Conservation (phyloP, 2,113 vertebrate genomes). For the Lutjanus erythropterus region DNA sequence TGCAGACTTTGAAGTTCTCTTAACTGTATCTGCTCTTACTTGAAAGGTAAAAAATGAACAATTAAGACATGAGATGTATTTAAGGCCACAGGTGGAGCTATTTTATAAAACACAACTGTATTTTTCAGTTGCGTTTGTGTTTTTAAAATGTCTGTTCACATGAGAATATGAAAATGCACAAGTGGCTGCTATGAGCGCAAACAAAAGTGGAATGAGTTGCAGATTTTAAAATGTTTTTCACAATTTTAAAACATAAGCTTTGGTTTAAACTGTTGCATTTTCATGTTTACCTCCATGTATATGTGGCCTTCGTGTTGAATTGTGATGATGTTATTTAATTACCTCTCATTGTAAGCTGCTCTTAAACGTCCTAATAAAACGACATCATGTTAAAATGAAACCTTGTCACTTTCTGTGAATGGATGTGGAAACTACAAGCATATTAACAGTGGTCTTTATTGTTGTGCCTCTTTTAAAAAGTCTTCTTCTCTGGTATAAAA, state of each 20-base stretch:
- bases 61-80: background rate
- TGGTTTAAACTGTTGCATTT: background rate
- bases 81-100: background rate
- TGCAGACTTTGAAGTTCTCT: slow-evolving; percentile 17
- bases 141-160: background rate
- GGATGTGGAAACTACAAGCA: no score
- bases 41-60: slow-evolving; percentile 1
- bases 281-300: slow-evolving; percentile 1
- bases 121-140: background rate
- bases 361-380: slow-evolving; percentile 36
- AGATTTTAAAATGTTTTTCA: background rate
- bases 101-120: background rate
- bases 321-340: background rate
- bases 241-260: background rate
- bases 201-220: background rate
- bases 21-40: slow-evolving; percentile 14
- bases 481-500: no score
- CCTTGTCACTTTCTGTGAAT: background rate
- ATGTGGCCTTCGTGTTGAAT: background rate
- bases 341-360: slow-evolving; percentile 46
- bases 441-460: no score
- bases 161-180: background rate
- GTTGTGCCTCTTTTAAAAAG: background rate
- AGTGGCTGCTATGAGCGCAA: background rate
- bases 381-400: slow-evolving; percentile 1